Conservation (phyloP, 2,888 invertebrate genomes). For the Sipha maydis region DNA sequence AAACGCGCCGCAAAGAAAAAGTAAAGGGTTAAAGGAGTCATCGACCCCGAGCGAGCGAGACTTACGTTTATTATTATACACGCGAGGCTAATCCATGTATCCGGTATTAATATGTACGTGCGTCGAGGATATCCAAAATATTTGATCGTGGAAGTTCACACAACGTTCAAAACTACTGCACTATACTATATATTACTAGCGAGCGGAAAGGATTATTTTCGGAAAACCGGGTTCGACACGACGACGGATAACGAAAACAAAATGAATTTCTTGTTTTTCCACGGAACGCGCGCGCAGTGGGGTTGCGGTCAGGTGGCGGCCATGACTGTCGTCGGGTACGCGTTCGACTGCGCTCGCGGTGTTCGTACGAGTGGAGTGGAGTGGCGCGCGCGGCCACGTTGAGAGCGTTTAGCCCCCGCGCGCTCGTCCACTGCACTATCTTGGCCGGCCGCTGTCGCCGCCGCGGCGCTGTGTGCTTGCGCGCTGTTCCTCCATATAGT, state of each 20-base stretch:
- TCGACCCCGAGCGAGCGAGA: slow-evolving; percentile 46
- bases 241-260: neutral
- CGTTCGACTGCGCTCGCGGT: slow-evolving; percentile 24
- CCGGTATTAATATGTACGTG: slow-evolving; percentile 11
- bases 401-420: slow-evolving; percentile 59
- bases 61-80: slow-evolving; percentile 60
- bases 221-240: neutral
- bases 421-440: neutral
- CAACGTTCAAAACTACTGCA: too few relatives aligned
- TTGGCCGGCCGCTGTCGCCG: neutral
- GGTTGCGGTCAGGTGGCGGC: slow-evolving; percentile 61
- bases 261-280: neutral
- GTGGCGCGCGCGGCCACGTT: slow-evolving; percentile 57
- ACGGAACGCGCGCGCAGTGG: slow-evolving; percentile 54
- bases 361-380: slow-evolving; percentile 19
- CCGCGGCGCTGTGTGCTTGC: neutral
- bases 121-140: neutral
- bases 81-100: slow-evolving; percentile 51
- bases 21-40: slow-evolving; percentile 58
- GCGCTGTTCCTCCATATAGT: neutral
- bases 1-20: neutral
- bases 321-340: slow-evolving; percentile 56
- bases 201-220: neutral
- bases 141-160: slow-evolving; percentile 1
- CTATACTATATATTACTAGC: too few relatives aligned